Evolutionary conservation across 2,797 vertebrate genomes (phyloP).

Genomic region (Myoxocephalus aenaeus): DNA sequence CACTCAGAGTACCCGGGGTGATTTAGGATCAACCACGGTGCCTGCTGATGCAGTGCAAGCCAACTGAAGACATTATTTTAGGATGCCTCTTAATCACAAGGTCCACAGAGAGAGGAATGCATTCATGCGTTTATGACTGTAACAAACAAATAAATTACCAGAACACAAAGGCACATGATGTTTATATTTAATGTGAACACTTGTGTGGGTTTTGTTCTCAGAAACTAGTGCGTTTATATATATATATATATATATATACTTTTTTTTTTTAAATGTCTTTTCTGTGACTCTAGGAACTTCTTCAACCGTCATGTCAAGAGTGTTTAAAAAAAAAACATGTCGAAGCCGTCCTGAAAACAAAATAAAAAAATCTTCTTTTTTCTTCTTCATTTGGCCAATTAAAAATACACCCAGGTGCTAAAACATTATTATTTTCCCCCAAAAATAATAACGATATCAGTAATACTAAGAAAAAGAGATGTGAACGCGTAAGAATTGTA

Average conservation of each 20-base stretch:
- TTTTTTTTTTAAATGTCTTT: neutral
- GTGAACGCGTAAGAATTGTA: neutral
- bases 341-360: neutral
- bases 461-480: neutral
- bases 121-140: slow-evolving; percentile 42
- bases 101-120: slow-evolving; percentile 40
- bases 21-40: slow-evolving; percentile 71
- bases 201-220: neutral
- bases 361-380: too few species aligned
- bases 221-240: neutral
- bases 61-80: slow-evolving; percentile 71
- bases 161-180: slow-evolving; percentile 21
- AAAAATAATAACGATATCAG: neutral
- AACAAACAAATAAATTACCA: slow-evolving; percentile 48
- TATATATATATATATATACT: too few species aligned
- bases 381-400: neutral
- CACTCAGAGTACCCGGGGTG: slow-evolving; percentile 58
- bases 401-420: neutral
- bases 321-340: too few species aligned
- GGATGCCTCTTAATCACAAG: slow-evolving; percentile 68
- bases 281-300: neutral
- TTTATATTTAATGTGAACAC: slow-evolving; percentile 4
- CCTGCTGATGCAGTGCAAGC: slow-evolving; percentile 66
- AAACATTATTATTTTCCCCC: neutral
- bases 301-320: neutral